These are phyloP conservation scores for Selenia dentaria DNA, from an alignment of 2,888 invertebrate species.

Conservation along the genomic window DNA sequence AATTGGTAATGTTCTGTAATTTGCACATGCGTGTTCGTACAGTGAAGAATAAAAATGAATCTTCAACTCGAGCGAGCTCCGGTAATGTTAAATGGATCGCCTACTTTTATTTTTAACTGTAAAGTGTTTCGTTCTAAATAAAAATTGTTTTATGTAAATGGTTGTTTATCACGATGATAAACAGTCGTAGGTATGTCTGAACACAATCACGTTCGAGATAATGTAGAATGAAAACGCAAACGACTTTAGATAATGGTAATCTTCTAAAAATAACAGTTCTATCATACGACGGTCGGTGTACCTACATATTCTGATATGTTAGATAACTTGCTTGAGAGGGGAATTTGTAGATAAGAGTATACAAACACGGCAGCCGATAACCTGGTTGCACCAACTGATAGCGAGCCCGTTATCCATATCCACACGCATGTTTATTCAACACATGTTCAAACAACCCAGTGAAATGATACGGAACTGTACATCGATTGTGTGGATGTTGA, in stretches of 20 bases:
- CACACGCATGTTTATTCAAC: slow-evolving; percentile 42
- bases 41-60: slow-evolving; percentile 45
- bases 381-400: slow-evolving; percentile 75
- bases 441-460: slow-evolving; percentile 25
- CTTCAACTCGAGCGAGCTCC: slow-evolving; percentile 42
- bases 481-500: slow-evolving; percentile 20
- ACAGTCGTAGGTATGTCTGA: slow-evolving; percentile 25
- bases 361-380: slow-evolving; percentile 77
- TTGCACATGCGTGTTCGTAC: slow-evolving; percentile 52
- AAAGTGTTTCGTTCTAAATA: slow-evolving; percentile 43
- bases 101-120: slow-evolving; percentile 27
- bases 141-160: slow-evolving; percentile 37
- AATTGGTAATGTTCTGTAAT: slow-evolving; percentile 67
- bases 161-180: slow-evolving; percentile 37
- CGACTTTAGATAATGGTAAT: slow-evolving; percentile 46
- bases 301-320: slow-evolving; percentile 47
- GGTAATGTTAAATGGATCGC: slow-evolving; percentile 46
- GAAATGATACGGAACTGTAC: slow-evolving; percentile 23
- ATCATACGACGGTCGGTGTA: slow-evolving; percentile 57
- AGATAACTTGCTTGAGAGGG: slow-evolving; percentile 62
- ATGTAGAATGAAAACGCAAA: slow-evolving; percentile 36
- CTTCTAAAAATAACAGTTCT: slow-evolving; percentile 64
- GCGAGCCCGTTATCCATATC: slow-evolving; percentile 53
- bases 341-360: slow-evolving; percentile 69
- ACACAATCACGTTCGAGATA: slow-evolving; percentile 48